A percentile compares a stretch with the other conserved stretches of the same genome.
Conservation (phyloP, 2,113 vertebrate genomes). For the Esox niger region DNA sequence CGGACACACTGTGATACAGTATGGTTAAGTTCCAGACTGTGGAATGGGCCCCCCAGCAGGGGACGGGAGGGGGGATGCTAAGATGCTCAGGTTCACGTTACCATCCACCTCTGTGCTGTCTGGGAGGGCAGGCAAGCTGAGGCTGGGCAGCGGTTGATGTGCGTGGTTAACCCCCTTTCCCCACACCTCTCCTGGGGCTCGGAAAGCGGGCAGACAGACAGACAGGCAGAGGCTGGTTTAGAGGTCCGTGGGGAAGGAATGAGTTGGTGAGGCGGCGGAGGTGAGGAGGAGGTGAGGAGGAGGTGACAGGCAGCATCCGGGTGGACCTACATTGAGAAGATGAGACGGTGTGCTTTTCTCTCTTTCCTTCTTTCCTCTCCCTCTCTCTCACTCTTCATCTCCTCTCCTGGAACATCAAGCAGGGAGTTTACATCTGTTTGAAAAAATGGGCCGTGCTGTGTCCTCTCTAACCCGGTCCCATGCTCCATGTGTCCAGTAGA, state of each 20-base stretch:
- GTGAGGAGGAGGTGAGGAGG: neutral
- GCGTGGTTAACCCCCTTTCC: slow-evolving; percentile 1
- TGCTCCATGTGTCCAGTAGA: too few relatives aligned
- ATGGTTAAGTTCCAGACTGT: slow-evolving; percentile 18
- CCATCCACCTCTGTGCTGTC: slow-evolving; percentile 8
- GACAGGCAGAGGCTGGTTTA: slow-evolving; percentile 26
- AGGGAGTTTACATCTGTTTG: too few relatives aligned
- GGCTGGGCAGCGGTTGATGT: slow-evolving; percentile 51
- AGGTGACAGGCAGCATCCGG: slow-evolving; percentile 50
- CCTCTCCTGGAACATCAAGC: too few relatives aligned
- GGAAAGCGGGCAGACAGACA: slow-evolving; percentile 46
- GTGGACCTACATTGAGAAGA: slow-evolving; percentile 39
- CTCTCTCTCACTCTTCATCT: neutral
- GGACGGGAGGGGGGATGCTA: slow-evolving; percentile 18
- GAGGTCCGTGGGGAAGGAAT: slow-evolving; percentile 10
- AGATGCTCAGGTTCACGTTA: slow-evolving; percentile 56
- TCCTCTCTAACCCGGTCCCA: slow-evolving; percentile 42
- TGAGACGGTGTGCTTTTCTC: neutral
- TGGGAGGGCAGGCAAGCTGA: slow-evolving; percentile 50
- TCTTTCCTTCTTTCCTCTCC: neutral
- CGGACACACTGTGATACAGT: slow-evolving; percentile 4
- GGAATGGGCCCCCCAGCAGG: too few relatives aligned
- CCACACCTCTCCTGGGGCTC: slow-evolving; percentile 22
- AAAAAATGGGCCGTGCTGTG: too few relatives aligned
- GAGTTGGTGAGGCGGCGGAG: slow-evolving; percentile 16